These are phyloP conservation scores for Orussus abietinus DNA, from an alignment of 1,140 invertebrate species.

Conservation along the genomic window DNA sequence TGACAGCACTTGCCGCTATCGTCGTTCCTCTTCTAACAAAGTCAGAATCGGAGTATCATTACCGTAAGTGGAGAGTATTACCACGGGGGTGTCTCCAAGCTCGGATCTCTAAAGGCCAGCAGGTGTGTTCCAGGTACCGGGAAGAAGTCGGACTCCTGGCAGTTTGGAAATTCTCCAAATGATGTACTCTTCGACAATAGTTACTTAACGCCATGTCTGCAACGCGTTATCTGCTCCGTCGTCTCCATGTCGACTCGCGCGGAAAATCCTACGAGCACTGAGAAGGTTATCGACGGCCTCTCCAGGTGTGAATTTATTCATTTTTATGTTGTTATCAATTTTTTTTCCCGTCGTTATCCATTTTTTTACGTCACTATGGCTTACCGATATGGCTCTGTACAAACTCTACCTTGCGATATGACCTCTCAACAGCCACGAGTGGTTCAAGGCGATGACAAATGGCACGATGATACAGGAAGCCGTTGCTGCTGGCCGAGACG, in stretches of 20 bases:
- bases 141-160: constrained; percentile 18
- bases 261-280: constrained; percentile 31
- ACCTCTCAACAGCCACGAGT: constrained; percentile 33
- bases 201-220: constrained; percentile 38
- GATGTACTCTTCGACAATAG: constrained; percentile 37
- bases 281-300: constrained; percentile 49
- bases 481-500: constrained; percentile 24
- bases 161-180: constrained; percentile 27
- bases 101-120: too few relatives aligned
- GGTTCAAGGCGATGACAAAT: constrained; percentile 33
- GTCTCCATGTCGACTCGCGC: constrained; percentile 26
- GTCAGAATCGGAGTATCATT: constrained; percentile 16
- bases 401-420: too few relatives aligned
- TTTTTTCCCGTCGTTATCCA: too few relatives aligned
- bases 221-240: constrained; percentile 38
- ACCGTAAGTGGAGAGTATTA: constrained; percentile 22
- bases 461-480: constrained; percentile 41
- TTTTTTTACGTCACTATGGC: too few relatives aligned
- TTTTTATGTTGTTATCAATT: too few relatives aligned
- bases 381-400: too few relatives aligned
- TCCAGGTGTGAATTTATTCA: constrained; percentile 33
- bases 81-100: too few relatives aligned
- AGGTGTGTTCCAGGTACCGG: constrained; percentile 20
- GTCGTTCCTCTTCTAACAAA: constrained; percentile 30
- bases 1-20: constrained; percentile 27